phyloP scores from a whole-genome alignment of 1,140 invertebrate genomes.

The Halictus rubicundus region DNA sequence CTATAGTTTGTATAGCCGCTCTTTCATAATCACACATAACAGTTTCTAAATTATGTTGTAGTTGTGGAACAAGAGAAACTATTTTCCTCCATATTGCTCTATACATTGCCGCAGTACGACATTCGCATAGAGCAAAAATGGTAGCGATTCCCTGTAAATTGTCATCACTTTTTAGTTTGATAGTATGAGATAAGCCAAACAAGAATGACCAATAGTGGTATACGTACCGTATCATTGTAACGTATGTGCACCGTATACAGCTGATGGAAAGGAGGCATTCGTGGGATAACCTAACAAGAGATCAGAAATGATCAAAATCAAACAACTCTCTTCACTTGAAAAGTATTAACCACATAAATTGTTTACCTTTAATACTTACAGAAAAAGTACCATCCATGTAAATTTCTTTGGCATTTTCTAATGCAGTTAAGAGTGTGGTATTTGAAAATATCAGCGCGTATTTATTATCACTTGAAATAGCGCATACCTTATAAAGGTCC shows the following conservation, averaged over 20 bases:
- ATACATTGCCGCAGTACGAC: no score
- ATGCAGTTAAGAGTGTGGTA: no score
- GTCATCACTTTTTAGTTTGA: no score
- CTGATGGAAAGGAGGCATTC: neutral
- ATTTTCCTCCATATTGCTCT: no score
- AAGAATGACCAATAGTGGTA: neutral
- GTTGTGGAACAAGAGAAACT: no score
- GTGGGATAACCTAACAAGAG: neutral
- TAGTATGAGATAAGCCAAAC: no score
- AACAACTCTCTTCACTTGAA: neutral
- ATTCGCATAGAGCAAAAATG: no score
- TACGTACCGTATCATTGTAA: constrained; percentile 1
- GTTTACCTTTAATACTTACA: constrained; percentile 1
- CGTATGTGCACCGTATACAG: neutral
- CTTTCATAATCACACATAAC: no score
- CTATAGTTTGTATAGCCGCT: no score
- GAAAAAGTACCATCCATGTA: constrained; percentile 12
- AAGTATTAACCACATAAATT: neutral
- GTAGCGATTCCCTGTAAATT: no score
- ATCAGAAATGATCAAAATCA: neutral
- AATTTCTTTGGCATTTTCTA: neutral
- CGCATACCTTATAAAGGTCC: neutral
- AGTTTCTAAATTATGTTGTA: no score
- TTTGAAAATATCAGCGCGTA: neutral
- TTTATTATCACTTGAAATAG: neutral